Evolutionary conservation across 2,113 vertebrate genomes (phyloP), one percentile per base, ranked within the genome.

Genomic region (Prunella himalayana): DNA sequence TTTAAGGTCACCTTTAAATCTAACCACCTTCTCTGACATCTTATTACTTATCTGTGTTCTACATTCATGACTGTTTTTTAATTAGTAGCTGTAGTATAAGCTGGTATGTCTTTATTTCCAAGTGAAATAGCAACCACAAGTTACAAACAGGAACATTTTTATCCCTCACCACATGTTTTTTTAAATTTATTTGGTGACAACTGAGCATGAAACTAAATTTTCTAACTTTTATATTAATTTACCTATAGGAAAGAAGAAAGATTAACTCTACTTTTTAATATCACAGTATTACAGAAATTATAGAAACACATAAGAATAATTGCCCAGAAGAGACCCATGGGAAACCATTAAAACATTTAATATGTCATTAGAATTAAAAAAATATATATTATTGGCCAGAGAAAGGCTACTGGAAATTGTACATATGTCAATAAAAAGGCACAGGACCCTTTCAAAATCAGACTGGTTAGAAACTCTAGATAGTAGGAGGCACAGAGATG

Each of bases 1-100:
- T 88, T 70, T 94, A 92, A 92, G 66, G 94, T 91, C 63, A 94
- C 82, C n/a, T 96, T 90, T 85, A 91, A 91, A 95, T 73, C 57
- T 78, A 65, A 88, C 84, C 83, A 93, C 44, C n/a, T 94, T 86
- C 66, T 87, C 78, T 61, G 35, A 60, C 56, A 93, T 86, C 56
- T 92, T 80, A 44, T 54, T 82, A 59, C 45, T 93, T 94, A 91
- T 81, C 64, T 85, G 17, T 89, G 70, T 70, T 85, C 39, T 81
- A 86, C 33, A 85, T 92, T 93, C 80, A 70, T 75, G 39, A 22
- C 41, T 90, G 37, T 65, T 88, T 94, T 97, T 91, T 79, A 88
- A 94, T 94, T 94, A 93, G 66, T 25, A 71, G 20, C 8, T 86
- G 45, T 50, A 56, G 24, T 25, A 61, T 69, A 76, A 96, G 65